These are phyloP conservation scores for Ispidina lecontei DNA, from an alignment of 2,797 vertebrate species.

Conservation along the genomic window DNA sequence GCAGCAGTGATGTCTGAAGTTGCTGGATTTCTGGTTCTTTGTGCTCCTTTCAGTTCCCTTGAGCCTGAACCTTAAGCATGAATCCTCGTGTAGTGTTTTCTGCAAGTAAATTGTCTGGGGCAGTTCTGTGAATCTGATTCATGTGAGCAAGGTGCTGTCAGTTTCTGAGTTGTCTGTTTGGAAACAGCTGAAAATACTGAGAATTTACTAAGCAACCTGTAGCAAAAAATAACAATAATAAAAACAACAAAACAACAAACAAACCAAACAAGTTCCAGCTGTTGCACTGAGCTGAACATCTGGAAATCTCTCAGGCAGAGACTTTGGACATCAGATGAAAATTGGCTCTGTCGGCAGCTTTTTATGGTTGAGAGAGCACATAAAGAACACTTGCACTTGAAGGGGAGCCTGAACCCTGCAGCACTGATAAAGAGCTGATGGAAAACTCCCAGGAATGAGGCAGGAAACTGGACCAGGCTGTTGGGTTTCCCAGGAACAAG, in stretches of 20 bases:
- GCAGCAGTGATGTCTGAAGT: accelerated
- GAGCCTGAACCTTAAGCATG: background rate
- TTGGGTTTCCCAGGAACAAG: background rate
- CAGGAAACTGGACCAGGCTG: background rate
- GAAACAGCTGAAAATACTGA: background rate
- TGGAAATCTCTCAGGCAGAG: background rate
- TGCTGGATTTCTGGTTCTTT: background rate
- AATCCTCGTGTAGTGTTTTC: background rate
- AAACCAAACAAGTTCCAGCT: background rate
- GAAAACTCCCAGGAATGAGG: background rate
- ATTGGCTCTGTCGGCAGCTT: background rate
- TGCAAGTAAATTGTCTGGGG: background rate
- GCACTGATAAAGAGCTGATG: accelerated
- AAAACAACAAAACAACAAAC: too few species aligned
- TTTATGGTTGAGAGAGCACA: background rate
- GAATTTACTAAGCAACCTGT: background rate
- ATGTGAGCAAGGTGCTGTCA: accelerated
- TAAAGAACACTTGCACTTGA: background rate
- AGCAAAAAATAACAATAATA: background rate
- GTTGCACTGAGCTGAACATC: background rate
- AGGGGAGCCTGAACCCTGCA: background rate
- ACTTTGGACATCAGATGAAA: background rate
- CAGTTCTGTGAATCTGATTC: background rate
- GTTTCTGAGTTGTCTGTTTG: background rate
- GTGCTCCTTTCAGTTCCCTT: accelerated